Percentiles rank a stretch among this genome's conserved stretches.
Conservation (phyloP, 2,888 invertebrate species). For the Mimumesa dahlbomi region DNA sequence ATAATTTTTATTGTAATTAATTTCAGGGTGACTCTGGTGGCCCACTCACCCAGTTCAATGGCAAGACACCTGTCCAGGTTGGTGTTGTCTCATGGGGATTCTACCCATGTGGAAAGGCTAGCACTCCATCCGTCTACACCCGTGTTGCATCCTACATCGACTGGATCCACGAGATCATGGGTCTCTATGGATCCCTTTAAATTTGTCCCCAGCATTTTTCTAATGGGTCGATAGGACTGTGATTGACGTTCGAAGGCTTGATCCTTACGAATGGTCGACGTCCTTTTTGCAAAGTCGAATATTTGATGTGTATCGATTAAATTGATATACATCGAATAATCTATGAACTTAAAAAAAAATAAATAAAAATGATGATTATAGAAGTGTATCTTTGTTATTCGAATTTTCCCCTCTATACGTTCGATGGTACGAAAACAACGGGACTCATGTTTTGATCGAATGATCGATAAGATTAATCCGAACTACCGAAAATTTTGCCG, state of each 20-base stretch:
- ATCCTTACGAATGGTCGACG: too few species aligned
- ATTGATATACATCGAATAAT: too few species aligned
- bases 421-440: background rate
- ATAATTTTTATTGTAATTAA: background rate
- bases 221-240: too few species aligned
- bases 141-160: slow-evolving; percentile 78
- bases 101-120: slow-evolving; percentile 79
- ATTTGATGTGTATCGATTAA: too few species aligned
- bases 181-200: background rate
- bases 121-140: slow-evolving; percentile 80
- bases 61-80: slow-evolving; percentile 67
- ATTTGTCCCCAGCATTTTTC: too few species aligned
- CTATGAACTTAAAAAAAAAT: background rate
- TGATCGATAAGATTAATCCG: background rate
- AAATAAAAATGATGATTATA: background rate
- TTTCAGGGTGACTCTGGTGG: slow-evolving; percentile 83
- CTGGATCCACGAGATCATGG: slow-evolving; percentile 72
- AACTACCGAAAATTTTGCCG: background rate
- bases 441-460: background rate
- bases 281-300: too few species aligned
- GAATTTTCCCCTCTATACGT: background rate
- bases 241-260: too few species aligned
- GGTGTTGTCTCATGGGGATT: slow-evolving; percentile 82
- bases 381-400: background rate
- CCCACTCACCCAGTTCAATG: slow-evolving; percentile 79